These are phyloP conservation scores for Camptogramma bilineatum DNA, from an alignment of 2,888 invertebrate species.

Conservation along the genomic window DNA sequence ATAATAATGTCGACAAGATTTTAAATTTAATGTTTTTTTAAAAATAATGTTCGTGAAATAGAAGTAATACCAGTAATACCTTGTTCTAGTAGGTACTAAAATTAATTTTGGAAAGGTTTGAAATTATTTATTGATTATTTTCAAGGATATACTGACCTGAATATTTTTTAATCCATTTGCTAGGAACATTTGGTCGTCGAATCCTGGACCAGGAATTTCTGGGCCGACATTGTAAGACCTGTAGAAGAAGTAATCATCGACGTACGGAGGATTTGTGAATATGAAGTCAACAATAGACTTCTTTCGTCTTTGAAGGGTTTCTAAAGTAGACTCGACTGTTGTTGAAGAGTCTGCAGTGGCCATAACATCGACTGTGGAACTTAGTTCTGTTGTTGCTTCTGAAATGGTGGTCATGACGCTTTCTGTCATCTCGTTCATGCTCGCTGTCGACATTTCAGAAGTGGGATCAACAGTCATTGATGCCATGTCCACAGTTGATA, in stretches of 20 bases:
- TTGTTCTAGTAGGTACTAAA: not conserved
- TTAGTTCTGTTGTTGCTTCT: slow-evolving; percentile 32
- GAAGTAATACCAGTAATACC: too few species aligned
- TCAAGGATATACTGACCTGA: too few species aligned
- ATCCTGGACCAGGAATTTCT: slow-evolving; percentile 53
- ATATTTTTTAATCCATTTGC: slow-evolving; percentile 76
- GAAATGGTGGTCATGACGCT: slow-evolving; percentile 33
- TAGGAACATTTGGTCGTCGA: slow-evolving; percentile 69
- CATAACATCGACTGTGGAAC: slow-evolving; percentile 39
- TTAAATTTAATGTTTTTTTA: not conserved
- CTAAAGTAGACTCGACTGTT: slow-evolving; percentile 56
- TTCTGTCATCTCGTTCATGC: slow-evolving; percentile 35
- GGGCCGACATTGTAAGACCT: slow-evolving; percentile 70
- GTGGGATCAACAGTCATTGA: slow-evolving; percentile 24
- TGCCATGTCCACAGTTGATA: slow-evolving; percentile 44
- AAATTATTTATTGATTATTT: too few species aligned
- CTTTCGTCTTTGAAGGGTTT: slow-evolving; percentile 71
- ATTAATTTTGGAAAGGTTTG: too few species aligned
- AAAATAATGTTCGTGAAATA: too few species aligned
- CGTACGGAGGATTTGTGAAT: slow-evolving; percentile 71
- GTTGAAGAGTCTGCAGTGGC: slow-evolving; percentile 48
- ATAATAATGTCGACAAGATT: not conserved
- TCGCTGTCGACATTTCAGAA: slow-evolving; percentile 30
- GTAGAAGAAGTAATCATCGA: slow-evolving; percentile 70
- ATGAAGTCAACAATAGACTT: slow-evolving; percentile 77